Evolutionary conservation across 2,113 vertebrate genomes (phyloP).

Genomic region (Paratilapia polleni): DNA sequence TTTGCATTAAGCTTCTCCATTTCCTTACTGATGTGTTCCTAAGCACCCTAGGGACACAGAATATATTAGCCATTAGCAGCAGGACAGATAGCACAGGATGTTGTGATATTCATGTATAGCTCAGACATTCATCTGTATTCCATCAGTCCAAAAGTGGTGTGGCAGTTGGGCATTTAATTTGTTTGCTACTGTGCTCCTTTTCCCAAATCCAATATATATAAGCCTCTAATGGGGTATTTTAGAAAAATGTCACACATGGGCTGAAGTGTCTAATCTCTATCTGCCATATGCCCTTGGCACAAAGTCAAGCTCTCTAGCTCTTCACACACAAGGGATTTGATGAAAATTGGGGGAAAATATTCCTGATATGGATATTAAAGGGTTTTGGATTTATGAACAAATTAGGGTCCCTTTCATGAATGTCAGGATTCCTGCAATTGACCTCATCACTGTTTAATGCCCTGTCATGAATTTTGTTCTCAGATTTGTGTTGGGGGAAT

Average conservation of each 20-base stretch:
- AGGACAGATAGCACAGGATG: neutral
- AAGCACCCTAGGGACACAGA: neutral
- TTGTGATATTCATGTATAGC: conserved; percentile 16
- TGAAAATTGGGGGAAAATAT: conserved; percentile 40
- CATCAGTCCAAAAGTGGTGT: neutral
- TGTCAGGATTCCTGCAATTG: conserved; percentile 19
- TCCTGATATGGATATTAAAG: conserved; percentile 41
- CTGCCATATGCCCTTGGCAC: conserved; percentile 55
- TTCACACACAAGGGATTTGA: conserved; percentile 45
- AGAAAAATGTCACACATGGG: conserved; percentile 36
- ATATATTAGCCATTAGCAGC: conserved; percentile 26
- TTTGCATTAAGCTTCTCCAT: conserved; percentile 35
- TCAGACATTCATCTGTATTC: neutral
- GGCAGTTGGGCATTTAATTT: conserved; percentile 24
- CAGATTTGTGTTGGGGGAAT: neutral
- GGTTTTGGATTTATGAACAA: conserved; percentile 38
- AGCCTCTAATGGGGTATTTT: conserved; percentile 20
- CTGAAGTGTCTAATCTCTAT: conserved; percentile 53
- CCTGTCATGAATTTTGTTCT: neutral
- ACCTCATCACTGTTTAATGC: conserved; percentile 33
- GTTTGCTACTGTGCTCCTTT: conserved; percentile 18
- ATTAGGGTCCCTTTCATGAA: conserved; percentile 14
- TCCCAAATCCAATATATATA: neutral
- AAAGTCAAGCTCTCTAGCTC: conserved; percentile 54
- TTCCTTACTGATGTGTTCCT: conserved; percentile 16